Base-by-base conservation (phyloP, 92 coral and sea anemone species). In the Isaurus tuberculatus region DNA sequence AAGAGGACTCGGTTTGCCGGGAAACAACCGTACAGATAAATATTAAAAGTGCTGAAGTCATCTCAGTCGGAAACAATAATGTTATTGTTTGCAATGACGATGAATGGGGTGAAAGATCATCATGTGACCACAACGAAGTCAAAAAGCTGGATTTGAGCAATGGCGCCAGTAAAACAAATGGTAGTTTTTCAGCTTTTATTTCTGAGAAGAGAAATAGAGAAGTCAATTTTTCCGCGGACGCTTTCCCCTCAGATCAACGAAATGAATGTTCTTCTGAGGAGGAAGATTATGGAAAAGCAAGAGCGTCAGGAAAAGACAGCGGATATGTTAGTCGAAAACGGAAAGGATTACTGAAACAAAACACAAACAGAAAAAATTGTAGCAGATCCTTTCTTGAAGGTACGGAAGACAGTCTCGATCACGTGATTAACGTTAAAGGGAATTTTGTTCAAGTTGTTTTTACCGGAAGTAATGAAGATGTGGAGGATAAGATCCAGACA, bases 51-150 rank as follows among this genome's bases (percentile, higher is more conserved):
- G 53, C 68, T 2, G 49, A 57, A 14, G 69, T 22, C 6, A 33
- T 77, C 13, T 57, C n/a, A 16, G 25, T 36, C 23, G 82, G 82
- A 34, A n/a, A 57, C 15, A 58, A 58, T 8, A 75, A 57, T 36
- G 57, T 66, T 29, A 32, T 75, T 75, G 32, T 55, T 22, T 31
- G 1, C 30, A n/a, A n/a, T n/a, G n/a, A n/a, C 30, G 22, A 29
- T 13, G 32, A 0, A 30, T 31, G 4, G 36, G n/a, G 13, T 14
- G 69, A 1, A n/a, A n/a, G 51, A 5, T 33, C 22, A 10, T n/a
- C 33, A 26, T 2, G 19, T n/a, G 26, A 4, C 8, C 25, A 15
- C 22, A 13, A 10, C 1, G 19, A 29, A 1, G 6, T 0, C 8
- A 23, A 10, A 14, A 25, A 27, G 34, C 10, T 9, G 27, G 16